Conservation (phyloP, 2,888 invertebrate species). For the Mesorhabditis sp. region DNA sequence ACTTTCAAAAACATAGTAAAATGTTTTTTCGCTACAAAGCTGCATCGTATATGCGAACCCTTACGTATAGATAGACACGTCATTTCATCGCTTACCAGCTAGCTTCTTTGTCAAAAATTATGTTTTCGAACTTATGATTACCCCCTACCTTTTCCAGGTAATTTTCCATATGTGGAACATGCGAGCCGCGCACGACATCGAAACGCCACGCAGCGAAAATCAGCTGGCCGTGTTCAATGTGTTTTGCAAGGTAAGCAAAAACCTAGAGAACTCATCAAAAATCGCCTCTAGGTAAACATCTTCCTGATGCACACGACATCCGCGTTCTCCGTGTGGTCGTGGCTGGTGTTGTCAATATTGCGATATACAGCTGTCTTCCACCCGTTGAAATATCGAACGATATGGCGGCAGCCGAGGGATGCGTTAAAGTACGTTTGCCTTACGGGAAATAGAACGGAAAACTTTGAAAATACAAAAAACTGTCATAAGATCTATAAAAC, state of each 20-base stretch:
- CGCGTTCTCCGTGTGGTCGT: conserved; percentile 54
- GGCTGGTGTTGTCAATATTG: conserved; percentile 50
- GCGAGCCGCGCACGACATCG: not conserved
- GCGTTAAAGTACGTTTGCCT: conserved; percentile 33
- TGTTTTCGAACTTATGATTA: no score
- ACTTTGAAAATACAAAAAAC: not conserved
- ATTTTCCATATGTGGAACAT: conserved; percentile 33
- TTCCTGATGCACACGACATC: conserved; percentile 52
- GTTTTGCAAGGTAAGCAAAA: conserved; percentile 26
- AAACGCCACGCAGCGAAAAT: conserved; percentile 19
- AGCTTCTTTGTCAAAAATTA: no score
- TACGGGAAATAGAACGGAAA: not conserved
- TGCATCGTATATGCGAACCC: no score
- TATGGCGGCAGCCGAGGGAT: conserved; percentile 53
- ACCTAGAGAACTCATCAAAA: conserved; percentile 5
- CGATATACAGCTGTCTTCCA: conserved; percentile 53
- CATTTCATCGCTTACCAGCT: no score
- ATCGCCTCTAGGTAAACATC: conserved; percentile 40
- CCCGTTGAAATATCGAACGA: conserved; percentile 49
- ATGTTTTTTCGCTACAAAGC: no score
- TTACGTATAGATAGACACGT: no score
- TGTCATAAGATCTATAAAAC: not conserved
- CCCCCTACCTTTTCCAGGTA: conserved; percentile 18
- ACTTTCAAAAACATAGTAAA: not conserved
- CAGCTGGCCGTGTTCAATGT: conserved; percentile 20